phyloP scores from a whole-genome alignment of 37 sponge, comb jelly and placozoan genomes.

The Halisarca cf. caerulea region DNA sequence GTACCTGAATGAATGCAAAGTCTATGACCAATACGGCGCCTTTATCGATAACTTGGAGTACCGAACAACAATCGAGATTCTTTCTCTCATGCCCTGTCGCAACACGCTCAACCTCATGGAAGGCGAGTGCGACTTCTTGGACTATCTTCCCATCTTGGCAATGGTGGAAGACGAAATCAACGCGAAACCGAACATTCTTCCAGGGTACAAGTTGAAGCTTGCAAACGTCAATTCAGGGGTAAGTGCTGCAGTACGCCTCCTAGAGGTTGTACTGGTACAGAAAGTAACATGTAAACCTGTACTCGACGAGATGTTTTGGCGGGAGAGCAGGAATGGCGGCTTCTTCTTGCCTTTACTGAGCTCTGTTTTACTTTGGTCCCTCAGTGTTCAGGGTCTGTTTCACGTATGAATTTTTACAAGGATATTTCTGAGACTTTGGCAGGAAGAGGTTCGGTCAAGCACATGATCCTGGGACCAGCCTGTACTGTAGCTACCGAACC shows the following conservation, averaged over 20 bases:
- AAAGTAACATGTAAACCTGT: too few relatives aligned
- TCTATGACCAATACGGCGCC: too few relatives aligned
- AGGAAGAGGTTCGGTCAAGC: not conserved
- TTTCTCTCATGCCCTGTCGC: too few relatives aligned
- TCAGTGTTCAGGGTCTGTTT: not conserved
- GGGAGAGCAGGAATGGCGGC: not conserved
- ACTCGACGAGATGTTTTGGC: too few relatives aligned
- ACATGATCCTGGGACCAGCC: conserved; percentile 24
- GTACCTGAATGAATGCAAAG: too few relatives aligned
- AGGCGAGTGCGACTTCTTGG: not conserved
- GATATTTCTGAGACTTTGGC: not conserved
- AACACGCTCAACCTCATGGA: too few relatives aligned
- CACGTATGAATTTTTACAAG: not conserved
- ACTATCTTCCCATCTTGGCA: conserved; percentile 3
- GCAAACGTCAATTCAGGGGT: not conserved
- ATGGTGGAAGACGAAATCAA: conserved; percentile 8
- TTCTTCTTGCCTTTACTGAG: not conserved
- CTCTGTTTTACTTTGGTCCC: not conserved
- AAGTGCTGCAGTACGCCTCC: too few relatives aligned
- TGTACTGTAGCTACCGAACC: conserved; percentile 10
- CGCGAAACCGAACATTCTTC: not conserved
- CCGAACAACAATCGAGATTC: too few relatives aligned
- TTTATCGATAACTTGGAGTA: too few relatives aligned
- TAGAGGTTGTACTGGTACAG: too few relatives aligned
- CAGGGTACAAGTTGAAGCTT: not conserved